A percentile compares a stretch with the other conserved stretches of the same genome.
Conservation (phyloP, 1,140 invertebrate species). For the Trichonephila inaurata region DNA sequence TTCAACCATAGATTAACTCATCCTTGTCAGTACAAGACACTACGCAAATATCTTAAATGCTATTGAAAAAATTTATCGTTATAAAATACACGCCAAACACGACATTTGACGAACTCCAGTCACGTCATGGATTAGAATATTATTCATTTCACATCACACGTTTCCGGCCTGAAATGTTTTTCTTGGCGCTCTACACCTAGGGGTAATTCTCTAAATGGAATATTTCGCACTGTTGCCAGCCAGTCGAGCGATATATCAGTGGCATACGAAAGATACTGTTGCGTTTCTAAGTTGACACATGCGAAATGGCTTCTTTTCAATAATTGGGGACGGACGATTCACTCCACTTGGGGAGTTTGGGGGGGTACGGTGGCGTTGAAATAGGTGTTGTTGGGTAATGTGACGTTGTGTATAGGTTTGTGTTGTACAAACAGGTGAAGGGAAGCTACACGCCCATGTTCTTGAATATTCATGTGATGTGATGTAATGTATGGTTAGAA, state of each 20-base stretch:
- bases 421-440: neutral
- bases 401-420: neutral
- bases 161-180: neutral
- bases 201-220: constrained; percentile 35
- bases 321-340: neutral
- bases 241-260: neutral
- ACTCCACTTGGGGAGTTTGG: neutral
- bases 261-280: neutral
- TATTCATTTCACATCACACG: constrained; percentile 7
- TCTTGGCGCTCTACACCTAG: neutral
- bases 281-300: neutral
- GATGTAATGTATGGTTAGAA: no score
- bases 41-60: no score
- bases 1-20: no score
- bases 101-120: neutral
- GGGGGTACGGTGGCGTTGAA: neutral
- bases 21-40: no score
- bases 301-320: neutral
- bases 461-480: neutral
- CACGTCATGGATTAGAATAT: constrained; percentile 41
- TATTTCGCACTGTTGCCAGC: neutral
- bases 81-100: neutral
- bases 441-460: neutral
- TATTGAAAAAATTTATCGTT: no score
- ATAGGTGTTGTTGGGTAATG: neutral